These are phyloP conservation scores for Macaca nemestrina DNA, from an alignment of 2,113 vertebrate species.

Conservation along the genomic window DNA sequence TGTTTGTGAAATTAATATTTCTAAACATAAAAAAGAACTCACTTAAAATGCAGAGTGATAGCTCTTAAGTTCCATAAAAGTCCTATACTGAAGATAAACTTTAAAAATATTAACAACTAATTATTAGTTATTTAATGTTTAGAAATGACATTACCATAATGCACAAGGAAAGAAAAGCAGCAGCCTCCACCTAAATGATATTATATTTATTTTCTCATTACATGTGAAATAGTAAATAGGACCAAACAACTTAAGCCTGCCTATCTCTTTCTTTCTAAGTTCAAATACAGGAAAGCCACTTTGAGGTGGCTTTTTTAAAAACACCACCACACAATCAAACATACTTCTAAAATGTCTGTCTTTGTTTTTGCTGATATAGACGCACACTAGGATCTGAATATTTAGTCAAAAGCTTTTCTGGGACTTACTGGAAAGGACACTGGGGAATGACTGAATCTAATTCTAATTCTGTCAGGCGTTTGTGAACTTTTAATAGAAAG, in stretches of 20 bases:
- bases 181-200: not conserved
- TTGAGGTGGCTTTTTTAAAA: slow-evolving; percentile 3
- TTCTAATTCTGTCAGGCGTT: slow-evolving; percentile 60
- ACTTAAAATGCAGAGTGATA: not conserved
- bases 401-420: slow-evolving; percentile 68
- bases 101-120: not conserved
- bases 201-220: slow-evolving; percentile 10
- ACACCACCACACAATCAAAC: not conserved
- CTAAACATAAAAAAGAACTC: slow-evolving; percentile 50
- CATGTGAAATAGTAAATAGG: not conserved
- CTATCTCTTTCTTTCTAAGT: slow-evolving; percentile 12
- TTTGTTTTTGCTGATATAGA: slow-evolving; percentile 40
- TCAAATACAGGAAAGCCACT: slow-evolving; percentile 31
- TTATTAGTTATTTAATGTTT: slow-evolving; percentile 30
- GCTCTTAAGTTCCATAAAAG: slow-evolving; percentile 36
- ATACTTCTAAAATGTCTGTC: slow-evolving; percentile 19
- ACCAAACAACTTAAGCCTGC: not conserved
- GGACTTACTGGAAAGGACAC: slow-evolving; percentile 49
- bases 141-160: slow-evolving; percentile 24
- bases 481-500: slow-evolving; percentile 58
- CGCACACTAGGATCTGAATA: not conserved
- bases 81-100: slow-evolving; percentile 31
- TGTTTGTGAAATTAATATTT: slow-evolving; percentile 52
- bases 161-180: not conserved
- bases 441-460: slow-evolving; percentile 51